Evolutionary conservation across 2,888 invertebrate genomes (phyloP).

Genomic region (Prosapia bicincta): DNA sequence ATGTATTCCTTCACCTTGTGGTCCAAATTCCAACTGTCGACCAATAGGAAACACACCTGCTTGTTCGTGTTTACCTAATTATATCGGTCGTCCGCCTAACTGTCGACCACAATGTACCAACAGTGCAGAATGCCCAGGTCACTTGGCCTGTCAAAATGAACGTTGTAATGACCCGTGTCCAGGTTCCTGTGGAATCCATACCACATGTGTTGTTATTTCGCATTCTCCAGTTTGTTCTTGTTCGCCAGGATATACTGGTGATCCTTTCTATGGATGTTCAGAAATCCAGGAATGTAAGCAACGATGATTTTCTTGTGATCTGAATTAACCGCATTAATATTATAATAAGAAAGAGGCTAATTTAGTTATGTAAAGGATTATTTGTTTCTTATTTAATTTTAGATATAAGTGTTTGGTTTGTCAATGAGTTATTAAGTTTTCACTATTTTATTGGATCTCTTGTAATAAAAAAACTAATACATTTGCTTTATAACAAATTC

Average conservation of each 20-base stretch:
- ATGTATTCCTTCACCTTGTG: slow-evolving; percentile 69
- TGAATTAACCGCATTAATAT: neutral
- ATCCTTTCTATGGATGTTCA: slow-evolving; percentile 59
- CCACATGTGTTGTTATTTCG: slow-evolving; percentile 57
- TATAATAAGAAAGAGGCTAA: neutral
- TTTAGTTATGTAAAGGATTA: neutral
- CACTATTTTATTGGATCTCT: no score
- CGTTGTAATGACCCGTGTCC: slow-evolving; percentile 60
- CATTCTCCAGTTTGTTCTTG: slow-evolving; percentile 55
- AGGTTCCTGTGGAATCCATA: slow-evolving; percentile 64
- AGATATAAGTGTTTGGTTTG: no score
- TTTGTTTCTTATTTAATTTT: neutral
- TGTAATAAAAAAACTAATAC: no score
- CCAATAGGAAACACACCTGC: slow-evolving; percentile 50
- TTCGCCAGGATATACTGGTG: slow-evolving; percentile 55
- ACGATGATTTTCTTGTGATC: neutral
- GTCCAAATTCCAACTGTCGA: slow-evolving; percentile 55
- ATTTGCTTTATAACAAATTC: no score
- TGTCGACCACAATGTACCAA: slow-evolving; percentile 63
- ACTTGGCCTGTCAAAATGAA: slow-evolving; percentile 52
- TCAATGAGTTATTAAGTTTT: no score
- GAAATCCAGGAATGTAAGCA: slow-evolving; percentile 42
- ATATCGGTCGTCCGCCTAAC: slow-evolving; percentile 59
- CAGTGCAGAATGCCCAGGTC: slow-evolving; percentile 53
- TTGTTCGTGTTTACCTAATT: slow-evolving; percentile 55